Evolutionary conservation across 2,113 vertebrate genomes (phyloP).

Genomic region (Phyllostomus discolor): DNA sequence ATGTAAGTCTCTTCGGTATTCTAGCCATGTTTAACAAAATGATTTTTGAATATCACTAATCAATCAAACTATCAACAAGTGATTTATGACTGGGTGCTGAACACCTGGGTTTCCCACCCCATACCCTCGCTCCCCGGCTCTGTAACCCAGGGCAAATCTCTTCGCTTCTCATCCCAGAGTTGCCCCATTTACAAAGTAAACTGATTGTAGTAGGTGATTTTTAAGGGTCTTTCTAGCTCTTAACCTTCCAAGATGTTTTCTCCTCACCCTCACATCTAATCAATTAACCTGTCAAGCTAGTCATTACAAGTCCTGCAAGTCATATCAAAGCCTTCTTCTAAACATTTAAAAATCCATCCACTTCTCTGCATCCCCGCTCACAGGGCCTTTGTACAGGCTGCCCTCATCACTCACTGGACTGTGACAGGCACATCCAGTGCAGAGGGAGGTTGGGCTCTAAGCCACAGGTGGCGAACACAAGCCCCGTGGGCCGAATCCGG

Average conservation of each 20-base stretch:
- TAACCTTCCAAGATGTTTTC: background rate
- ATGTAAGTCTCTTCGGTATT: background rate
- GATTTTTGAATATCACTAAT: background rate
- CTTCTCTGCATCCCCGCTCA: background rate
- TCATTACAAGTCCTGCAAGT: background rate
- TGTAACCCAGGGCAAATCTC: background rate
- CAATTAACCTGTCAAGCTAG: background rate
- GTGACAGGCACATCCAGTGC: background rate
- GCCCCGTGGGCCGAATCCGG: fast-evolving
- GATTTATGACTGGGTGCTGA: background rate
- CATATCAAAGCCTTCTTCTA: background rate
- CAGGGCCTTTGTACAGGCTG: background rate
- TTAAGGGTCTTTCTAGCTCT: background rate
- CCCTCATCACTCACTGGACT: background rate
- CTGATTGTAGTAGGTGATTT: background rate
- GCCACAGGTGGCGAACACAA: too few species aligned
- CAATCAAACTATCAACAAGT: background rate
- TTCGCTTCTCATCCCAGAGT: background rate
- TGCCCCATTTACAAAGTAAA: constrained; percentile 1
- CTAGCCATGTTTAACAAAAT: constrained; percentile 15
- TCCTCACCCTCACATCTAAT: background rate
- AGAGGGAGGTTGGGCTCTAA: background rate
- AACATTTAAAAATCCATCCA: background rate
- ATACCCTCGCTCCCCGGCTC: background rate
- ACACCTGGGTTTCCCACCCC: background rate